Evolutionary conservation across 2,888 invertebrate species (phyloP).

Genomic region (Erannis defoliaria): DNA sequence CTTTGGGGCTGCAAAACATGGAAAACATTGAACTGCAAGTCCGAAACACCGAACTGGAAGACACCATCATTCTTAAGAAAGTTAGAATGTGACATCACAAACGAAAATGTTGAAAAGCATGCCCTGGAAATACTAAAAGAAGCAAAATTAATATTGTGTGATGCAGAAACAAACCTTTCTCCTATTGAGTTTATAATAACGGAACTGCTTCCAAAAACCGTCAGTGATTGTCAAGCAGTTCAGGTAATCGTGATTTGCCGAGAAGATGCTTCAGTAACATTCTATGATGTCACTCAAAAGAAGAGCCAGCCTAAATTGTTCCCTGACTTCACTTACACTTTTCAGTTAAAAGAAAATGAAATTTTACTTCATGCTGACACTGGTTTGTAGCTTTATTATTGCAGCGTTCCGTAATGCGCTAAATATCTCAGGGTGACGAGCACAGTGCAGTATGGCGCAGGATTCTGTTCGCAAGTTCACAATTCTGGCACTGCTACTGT

Average conservation of each 20-base stretch:
- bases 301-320: conserved; percentile 69
- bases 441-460: too few relatives aligned
- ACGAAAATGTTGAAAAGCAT: conserved; percentile 46
- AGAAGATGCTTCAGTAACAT: conserved; percentile 66
- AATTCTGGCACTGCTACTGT: too few relatives aligned
- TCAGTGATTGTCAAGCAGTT: conserved; percentile 62
- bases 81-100: conserved; percentile 42
- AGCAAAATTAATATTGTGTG: conserved; percentile 42
- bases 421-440: too few relatives aligned
- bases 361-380: conserved; percentile 73
- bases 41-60: conserved; percentile 39
- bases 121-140: conserved; percentile 39
- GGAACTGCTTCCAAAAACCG: conserved; percentile 75
- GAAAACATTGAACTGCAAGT: conserved; percentile 48
- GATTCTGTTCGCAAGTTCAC: too few relatives aligned
- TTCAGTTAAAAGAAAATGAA: conserved; percentile 68
- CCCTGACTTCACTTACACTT: conserved; percentile 80
- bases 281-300: conserved; percentile 76
- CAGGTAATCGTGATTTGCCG: conserved; percentile 76
- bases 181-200: conserved; percentile 58
- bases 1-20: conserved; percentile 85
- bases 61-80: conserved; percentile 43
- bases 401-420: background rate
- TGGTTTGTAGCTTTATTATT: conserved; percentile 59
- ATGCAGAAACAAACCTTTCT: conserved; percentile 33